phyloP scores from a whole-genome alignment of 2,797 vertebrate species.

The Trematomus bernacchii region DNA sequence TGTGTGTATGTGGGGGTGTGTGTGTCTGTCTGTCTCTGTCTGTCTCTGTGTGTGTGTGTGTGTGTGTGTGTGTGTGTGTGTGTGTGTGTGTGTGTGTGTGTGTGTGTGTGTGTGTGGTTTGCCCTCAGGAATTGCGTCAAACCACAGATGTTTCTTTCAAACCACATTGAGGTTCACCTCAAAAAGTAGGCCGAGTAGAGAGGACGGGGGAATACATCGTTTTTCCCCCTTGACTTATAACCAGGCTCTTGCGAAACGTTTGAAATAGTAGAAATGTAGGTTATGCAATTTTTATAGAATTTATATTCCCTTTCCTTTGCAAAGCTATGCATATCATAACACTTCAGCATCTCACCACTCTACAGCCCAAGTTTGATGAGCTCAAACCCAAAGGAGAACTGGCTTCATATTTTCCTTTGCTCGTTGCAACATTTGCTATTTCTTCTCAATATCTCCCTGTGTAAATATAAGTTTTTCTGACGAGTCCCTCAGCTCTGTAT shows the following conservation, averaged over 20 bases:
- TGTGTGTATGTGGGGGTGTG: slow-evolving; percentile 17
- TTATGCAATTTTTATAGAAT: slow-evolving; percentile 1
- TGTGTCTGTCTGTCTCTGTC: no score
- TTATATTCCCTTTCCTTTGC: slow-evolving; percentile 21
- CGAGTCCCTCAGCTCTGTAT: slow-evolving; percentile 27
- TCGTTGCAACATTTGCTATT: slow-evolving; percentile 35
- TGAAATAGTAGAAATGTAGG: slow-evolving; percentile 12
- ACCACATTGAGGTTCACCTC: slow-evolving; percentile 68
- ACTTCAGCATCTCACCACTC: slow-evolving; percentile 1
- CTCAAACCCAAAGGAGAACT: slow-evolving; percentile 7
- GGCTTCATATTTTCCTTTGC: slow-evolving; percentile 36
- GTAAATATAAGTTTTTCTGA: slow-evolving; percentile 31
- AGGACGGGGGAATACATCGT: slow-evolving; percentile 40
- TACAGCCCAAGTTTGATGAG: slow-evolving; percentile 9
- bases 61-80: slow-evolving; percentile 37
- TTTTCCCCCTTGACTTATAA: slow-evolving; percentile 48
- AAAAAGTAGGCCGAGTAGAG: slow-evolving; percentile 52
- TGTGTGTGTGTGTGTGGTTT: slow-evolving; percentile 47
- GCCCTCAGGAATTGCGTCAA: slow-evolving; percentile 62
- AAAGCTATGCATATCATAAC: slow-evolving; percentile 10
- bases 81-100: slow-evolving; percentile 31
- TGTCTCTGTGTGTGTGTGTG: slow-evolving; percentile 14
- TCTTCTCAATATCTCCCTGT: slow-evolving; percentile 41
- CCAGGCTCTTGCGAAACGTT: slow-evolving; percentile 23
- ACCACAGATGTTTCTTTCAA: slow-evolving; percentile 63